phyloP scores from a whole-genome alignment of 2,888 invertebrate genomes.

The Lepeophtheirus nordmannii region DNA sequence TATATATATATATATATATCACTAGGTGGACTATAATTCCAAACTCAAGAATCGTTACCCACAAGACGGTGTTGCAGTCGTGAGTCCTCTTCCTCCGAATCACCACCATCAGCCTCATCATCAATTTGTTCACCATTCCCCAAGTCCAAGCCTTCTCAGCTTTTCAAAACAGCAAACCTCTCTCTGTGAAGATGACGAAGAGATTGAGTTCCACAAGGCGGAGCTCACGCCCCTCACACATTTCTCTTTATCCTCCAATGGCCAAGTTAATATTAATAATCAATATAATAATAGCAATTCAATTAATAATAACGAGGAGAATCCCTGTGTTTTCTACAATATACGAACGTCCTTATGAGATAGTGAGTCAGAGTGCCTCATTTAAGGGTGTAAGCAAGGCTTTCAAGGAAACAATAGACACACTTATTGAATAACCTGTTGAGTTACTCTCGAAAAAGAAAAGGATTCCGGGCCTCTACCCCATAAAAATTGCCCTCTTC shows the following conservation, averaged over 20 bases:
- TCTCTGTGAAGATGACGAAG: neutral
- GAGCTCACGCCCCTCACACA: too few species aligned
- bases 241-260: too few species aligned
- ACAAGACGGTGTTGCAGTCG: neutral
- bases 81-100: neutral
- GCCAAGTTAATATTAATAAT: too few species aligned
- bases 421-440: too few species aligned
- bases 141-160: conserved; percentile 4
- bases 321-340: neutral
- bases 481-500: too few species aligned
- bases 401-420: too few species aligned
- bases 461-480: too few species aligned
- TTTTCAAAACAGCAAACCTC: conserved; percentile 4
- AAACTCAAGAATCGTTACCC: conserved; percentile 1
- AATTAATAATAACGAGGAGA: too few species aligned
- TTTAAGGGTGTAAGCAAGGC: neutral
- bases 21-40: neutral
- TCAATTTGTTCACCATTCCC: neutral
- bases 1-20: too few species aligned
- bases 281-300: too few species aligned
- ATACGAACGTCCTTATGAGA: conserved; percentile 4
- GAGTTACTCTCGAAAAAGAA: too few species aligned
- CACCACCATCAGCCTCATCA: too few species aligned
- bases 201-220: neutral
- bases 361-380: neutral